Evolutionary conservation across 2,888 invertebrate species (phyloP), one percentile per base, ranked within the genome.

Genomic region (Leucoptera coffeella): DNA sequence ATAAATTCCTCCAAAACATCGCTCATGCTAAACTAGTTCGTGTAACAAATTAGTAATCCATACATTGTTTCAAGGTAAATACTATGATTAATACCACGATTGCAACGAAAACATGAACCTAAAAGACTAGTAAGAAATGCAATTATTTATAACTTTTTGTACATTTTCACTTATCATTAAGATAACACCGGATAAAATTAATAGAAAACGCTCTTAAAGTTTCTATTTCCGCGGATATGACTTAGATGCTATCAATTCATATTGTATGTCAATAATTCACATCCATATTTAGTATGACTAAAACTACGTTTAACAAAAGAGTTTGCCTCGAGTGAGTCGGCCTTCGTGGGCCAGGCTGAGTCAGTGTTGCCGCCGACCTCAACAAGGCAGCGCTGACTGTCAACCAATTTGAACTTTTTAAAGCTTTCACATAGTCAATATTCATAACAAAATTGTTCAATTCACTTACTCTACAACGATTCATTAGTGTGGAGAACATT

Each of bases 121-220:
- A 61, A 50, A 43, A 53, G 65, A 69, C 69, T 69, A 67, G 65
- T 57, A 46, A 56, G 60, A 67, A 69, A 69, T 65, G 64, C 64
- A 62, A 52, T 50, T 54, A 51, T 50, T 56, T 37, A 49, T 56
- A 50, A 23, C 22, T 48, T 54, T 62, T 65, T 65, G 65, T 67
- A 69, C 67, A 67, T 55, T 57, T 57, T 56, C 47, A 48, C 65
- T 59, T 67, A 67, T 46, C 45, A 67, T 55, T 67, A 67, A 51
- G 50, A 56, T 67, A 69, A 67, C 65, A 62, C 55, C 58, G 49
- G 59, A 55, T 64, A 62, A 56, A 57, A 55, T 56, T 52, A 57
- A 58, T 55, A 57, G 50, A 59, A 52, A 47, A 45, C 43, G 43
- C 44, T 43, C 32, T 40, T 9, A 17, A 17, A 39, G 42, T 41